Evolutionary conservation across 2,113 vertebrate species (phyloP), one percentile per base, ranked within the genome.

Genomic region (Ornithorhynchus anatinus): DNA sequence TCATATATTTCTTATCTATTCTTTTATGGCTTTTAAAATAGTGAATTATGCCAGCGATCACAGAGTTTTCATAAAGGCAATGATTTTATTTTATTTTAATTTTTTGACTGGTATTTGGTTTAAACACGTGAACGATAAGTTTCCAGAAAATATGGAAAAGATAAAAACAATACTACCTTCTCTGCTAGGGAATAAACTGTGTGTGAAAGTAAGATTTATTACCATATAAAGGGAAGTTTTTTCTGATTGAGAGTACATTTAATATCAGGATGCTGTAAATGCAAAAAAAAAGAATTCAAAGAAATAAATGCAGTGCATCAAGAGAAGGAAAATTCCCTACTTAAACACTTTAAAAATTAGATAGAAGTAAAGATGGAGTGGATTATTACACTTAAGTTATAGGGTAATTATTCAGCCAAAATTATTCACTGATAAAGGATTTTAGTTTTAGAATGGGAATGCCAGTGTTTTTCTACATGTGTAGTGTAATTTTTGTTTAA

Each of bases 1-100:
- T 91, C 88, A 84, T 89, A 73, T 91, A 82, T 92, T 92, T 90
- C 75, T 90, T 92, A 76, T 83, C 81, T 88, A 19, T 89, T 91
- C 76, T 90, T 87, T 89, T 86, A 78, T 82, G 82, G 84, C 66
- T 84, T 86, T 91, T 76, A 87, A 91, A 89, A 83, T 83, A 89
- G 79, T 85, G 85, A 88, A 76, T 17, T 10, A 88, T 84, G 78
- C 64, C 83, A 81, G 79, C 89, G 79, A 81, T 80, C 81, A 73
- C 48, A 4, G 35, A 67, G 61, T 51, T 84, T 85, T 83, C 77
- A 74, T 86, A 84, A 89, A 76, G 39, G 25, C 84, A 75, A 71
- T n/a, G 20, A 1, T 35, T 67, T 87, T 77, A 64, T 85, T 85
- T 62, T 69, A 82, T 67, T 74, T 77, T 80, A 33, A 59, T 63